Evolutionary conservation across 2,797 vertebrate genomes (phyloP).

Genomic region (Momotus momota): DNA sequence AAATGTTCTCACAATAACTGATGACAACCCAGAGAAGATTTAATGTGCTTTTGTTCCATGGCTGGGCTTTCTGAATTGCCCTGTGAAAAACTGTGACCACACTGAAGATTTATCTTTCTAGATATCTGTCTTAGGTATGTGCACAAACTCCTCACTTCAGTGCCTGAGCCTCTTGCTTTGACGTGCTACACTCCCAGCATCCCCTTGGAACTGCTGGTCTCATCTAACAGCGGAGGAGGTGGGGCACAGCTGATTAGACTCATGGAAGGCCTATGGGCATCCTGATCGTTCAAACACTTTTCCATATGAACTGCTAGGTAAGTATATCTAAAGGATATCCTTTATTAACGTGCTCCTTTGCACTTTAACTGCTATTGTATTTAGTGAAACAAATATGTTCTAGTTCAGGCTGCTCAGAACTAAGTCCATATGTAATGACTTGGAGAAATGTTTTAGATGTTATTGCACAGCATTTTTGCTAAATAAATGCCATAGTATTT

Average conservation of each 20-base stretch:
- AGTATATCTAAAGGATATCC: not conserved
- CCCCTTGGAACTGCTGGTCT: not conserved
- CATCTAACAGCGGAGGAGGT: not conserved
- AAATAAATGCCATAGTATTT: not conserved
- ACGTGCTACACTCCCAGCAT: not conserved
- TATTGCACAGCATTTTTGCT: not conserved
- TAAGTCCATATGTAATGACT: not conserved
- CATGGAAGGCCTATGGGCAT: fast-evolving
- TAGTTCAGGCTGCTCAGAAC: not conserved
- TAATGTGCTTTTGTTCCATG: not conserved
- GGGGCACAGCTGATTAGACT: not conserved
- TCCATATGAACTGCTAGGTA: not conserved
- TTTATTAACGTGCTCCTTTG: not conserved
- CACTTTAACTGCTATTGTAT: not conserved
- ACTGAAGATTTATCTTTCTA: not conserved
- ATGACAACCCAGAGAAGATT: not conserved
- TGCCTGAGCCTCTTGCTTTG: not conserved
- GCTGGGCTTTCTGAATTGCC: not conserved
- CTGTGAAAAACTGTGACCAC: not conserved
- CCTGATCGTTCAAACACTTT: not conserved
- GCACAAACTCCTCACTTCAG: not conserved
- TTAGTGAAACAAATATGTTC: not conserved
- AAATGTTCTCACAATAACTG: constrained; percentile 4
- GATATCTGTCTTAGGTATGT: not conserved
- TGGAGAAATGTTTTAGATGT: not conserved